These are phyloP conservation scores for Cynocephalus volans DNA, from an alignment of 2,113 vertebrate species.

Conservation along the genomic window DNA sequence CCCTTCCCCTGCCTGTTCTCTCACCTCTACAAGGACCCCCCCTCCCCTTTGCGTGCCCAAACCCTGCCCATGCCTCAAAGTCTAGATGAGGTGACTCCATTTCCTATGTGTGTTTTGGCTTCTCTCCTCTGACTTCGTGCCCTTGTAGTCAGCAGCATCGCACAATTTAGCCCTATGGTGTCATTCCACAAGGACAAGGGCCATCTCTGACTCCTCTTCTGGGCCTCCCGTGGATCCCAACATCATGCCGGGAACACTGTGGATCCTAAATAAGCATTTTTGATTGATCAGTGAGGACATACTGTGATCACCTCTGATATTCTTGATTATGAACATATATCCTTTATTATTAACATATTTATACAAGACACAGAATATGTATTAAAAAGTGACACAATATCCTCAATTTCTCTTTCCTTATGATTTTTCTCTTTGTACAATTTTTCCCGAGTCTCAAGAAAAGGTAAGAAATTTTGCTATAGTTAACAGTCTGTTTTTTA, in stretches of 20 bases:
- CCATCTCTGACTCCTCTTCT: neutral
- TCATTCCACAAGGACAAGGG: neutral
- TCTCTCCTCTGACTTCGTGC: neutral
- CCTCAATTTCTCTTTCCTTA: conserved; percentile 57
- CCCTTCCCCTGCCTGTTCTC: neutral
- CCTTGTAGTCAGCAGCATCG: neutral
- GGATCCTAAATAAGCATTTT: neutral
- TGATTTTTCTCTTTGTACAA: neutral
- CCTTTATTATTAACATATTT: conserved; percentile 42
- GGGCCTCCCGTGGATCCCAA: neutral
- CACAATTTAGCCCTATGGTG: neutral
- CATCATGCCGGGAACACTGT: neutral
- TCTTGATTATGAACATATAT: neutral
- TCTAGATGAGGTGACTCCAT: neutral
- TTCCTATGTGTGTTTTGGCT: neutral
- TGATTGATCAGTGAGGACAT: neutral
- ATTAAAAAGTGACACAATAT: conserved; percentile 44
- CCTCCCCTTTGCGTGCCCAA: neutral
- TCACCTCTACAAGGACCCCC: neutral
- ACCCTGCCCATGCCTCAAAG: neutral
- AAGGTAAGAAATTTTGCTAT: neutral
- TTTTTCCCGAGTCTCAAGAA: conserved; percentile 37
- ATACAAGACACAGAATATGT: neutral
- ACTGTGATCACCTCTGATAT: neutral
- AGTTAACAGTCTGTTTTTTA: conserved; percentile 19